These are phyloP conservation scores for Hipposideros larvatus DNA, from an alignment of 2,797 vertebrate species.

Conservation along the genomic window DNA sequence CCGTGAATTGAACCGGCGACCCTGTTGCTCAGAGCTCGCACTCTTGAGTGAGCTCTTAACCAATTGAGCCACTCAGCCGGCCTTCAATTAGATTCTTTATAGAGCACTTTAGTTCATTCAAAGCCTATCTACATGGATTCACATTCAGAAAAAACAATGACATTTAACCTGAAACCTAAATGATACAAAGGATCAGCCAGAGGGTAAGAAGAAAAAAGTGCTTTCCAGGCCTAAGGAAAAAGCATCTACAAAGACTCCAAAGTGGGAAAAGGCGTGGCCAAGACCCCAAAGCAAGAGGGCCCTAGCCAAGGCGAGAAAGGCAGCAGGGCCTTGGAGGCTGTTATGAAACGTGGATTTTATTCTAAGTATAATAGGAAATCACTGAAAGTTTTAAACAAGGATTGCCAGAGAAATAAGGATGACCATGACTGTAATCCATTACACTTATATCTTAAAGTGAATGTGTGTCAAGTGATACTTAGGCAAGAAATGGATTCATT, in stretches of 20 bases:
- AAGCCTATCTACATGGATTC: background rate
- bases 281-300: background rate
- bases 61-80: too few relatives aligned
- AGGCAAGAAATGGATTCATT: background rate
- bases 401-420: background rate
- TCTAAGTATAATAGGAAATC: slow-evolving; percentile 2
- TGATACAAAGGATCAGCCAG: background rate
- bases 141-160: background rate
- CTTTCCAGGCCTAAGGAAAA: background rate
- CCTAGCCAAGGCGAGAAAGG: background rate
- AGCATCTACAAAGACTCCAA: background rate
- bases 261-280: background rate
- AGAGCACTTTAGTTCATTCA: background rate
- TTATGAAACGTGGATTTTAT: slow-evolving; percentile 17
- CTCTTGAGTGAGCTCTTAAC: too few relatives aligned
- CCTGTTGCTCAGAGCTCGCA: too few relatives aligned
- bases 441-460: background rate
- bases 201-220: background rate
- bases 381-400: background rate
- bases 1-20: too few relatives aligned
- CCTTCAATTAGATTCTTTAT: slow-evolving; percentile 20
- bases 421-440: background rate
- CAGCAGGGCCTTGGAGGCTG: background rate
- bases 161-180: background rate
- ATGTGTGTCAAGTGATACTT: background rate